Evolutionary conservation across 2,888 invertebrate species (phyloP), one percentile per base, ranked within the genome.

Genomic region (Spialia ferax): DNA sequence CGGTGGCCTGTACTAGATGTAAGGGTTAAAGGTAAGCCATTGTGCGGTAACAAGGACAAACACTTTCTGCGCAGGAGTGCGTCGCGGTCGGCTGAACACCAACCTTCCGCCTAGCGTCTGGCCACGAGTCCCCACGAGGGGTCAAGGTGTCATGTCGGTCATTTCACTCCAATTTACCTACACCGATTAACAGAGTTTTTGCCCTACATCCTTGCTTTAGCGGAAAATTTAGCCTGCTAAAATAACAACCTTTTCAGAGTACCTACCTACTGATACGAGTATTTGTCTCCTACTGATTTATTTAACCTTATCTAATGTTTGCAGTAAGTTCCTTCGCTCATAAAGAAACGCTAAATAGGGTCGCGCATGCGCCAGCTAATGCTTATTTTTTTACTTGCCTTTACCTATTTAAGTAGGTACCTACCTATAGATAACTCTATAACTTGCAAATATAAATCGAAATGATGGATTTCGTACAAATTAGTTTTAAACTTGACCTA

Each of bases 31-130:
- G 78, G 78, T 79, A 71, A 75, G 55, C 70, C 76, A 80, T 79
- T 81, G 79, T 81, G 74, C 74, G 75, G 76, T 77, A 77, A 76
- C 91, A 93, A 93, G 92, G 92, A 91, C 93, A 88, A 82, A 85
- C 87, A 83, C 87, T 91, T 91, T 92, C 91, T 91, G 89, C 90
- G 91, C 90, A 89, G 89, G 90, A 77, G 70, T 70, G 71, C 81
- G 88, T 85, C 83, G 75, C 87, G 88, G 84, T 86, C 81, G 88
- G 81, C 74, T 78, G 88, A 77, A 69, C 89, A 77, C 83, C 76
- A 82, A 80, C 81, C 93, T 93, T 93, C 93, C 93, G 92, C 87
- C 79, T 91, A 83, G 84, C 79, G 80, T 80, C 79, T 79, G 77
- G 77, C 72, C 70, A 65, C 69, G 70, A 69, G 71, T 70, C 69